These are phyloP conservation scores for Corythaeola cristata DNA, from an alignment of 2,113 vertebrate species.

Conservation along the genomic window DNA sequence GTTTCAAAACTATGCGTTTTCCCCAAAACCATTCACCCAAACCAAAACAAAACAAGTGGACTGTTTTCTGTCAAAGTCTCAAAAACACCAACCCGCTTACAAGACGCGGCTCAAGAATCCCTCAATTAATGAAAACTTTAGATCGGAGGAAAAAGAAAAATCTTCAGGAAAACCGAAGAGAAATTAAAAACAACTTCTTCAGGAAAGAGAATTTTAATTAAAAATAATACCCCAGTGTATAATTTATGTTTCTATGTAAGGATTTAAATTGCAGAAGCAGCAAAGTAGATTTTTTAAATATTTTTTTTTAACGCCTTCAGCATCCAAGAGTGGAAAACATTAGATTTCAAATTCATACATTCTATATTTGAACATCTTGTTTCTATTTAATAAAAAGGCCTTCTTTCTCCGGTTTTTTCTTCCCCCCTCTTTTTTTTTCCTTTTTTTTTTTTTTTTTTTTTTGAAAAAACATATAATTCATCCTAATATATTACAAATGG, in stretches of 20 bases:
- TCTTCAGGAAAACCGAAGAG: background rate
- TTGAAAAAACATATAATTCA: slow-evolving; percentile 44
- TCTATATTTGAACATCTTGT: slow-evolving; percentile 71
- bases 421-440: fast-evolving
- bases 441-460: background rate
- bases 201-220: slow-evolving; percentile 62
- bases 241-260: slow-evolving; percentile 26
- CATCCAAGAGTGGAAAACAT: slow-evolving; percentile 44
- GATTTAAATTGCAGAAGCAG: slow-evolving; percentile 57
- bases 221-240: slow-evolving; percentile 46
- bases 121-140: slow-evolving; percentile 12
- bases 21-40: slow-evolving; percentile 25
- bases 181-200: slow-evolving; percentile 23
- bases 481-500: slow-evolving; percentile 64
- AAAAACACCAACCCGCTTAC: background rate
- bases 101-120: background rate
- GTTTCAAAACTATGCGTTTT: background rate
- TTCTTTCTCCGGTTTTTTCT: background rate
- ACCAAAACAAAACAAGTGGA: slow-evolving; percentile 43
- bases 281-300: background rate
- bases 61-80: slow-evolving; percentile 58
- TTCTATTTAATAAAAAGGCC: slow-evolving; percentile 65
- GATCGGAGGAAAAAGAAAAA: slow-evolving; percentile 1
- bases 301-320: background rate
- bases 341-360: slow-evolving; percentile 57